phyloP scores from a whole-genome alignment of 1,140 invertebrate genomes.

The Homalodisca vitripennis region DNA sequence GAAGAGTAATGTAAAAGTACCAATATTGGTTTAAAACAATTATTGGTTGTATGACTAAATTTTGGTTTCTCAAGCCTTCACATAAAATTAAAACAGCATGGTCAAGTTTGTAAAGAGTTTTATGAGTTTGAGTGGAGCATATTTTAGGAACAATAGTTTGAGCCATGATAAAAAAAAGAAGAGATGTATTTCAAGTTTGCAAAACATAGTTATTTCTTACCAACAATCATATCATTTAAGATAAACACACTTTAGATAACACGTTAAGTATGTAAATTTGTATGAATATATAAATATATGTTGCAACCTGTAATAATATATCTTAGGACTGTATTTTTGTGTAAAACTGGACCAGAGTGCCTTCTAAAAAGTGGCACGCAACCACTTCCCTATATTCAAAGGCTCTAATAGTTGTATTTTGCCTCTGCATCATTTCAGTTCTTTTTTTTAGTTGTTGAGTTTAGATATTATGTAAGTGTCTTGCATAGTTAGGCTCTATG shows the following conservation, averaged over 20 bases:
- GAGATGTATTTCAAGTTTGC: neutral
- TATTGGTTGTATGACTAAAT: no score
- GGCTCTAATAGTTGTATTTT: neutral
- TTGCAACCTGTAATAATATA: neutral
- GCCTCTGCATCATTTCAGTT: neutral
- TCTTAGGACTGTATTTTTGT: neutral
- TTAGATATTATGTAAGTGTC: no score
- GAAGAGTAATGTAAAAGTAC: no score
- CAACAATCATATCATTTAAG: neutral
- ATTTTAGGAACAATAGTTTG: no score
- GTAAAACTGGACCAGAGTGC: conserved; percentile 1
- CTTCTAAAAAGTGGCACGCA: conserved; percentile 15
- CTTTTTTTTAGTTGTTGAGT: neutral
- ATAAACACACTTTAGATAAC: neutral
- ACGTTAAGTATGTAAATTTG: neutral
- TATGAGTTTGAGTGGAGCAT: no score
- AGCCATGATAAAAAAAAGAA: no score
- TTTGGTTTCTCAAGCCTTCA: no score
- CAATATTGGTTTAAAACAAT: no score
- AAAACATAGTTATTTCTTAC: neutral
- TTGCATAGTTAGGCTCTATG: no score
- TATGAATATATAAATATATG: neutral
- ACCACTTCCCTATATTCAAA: conserved; percentile 15
- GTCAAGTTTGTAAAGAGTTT: no score
- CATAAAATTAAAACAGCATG: no score